Percentiles rank a stretch among this genome's conserved stretches.
Conservation (phyloP, 2,888 invertebrate genomes). For the Drosophila affinis region DNA sequence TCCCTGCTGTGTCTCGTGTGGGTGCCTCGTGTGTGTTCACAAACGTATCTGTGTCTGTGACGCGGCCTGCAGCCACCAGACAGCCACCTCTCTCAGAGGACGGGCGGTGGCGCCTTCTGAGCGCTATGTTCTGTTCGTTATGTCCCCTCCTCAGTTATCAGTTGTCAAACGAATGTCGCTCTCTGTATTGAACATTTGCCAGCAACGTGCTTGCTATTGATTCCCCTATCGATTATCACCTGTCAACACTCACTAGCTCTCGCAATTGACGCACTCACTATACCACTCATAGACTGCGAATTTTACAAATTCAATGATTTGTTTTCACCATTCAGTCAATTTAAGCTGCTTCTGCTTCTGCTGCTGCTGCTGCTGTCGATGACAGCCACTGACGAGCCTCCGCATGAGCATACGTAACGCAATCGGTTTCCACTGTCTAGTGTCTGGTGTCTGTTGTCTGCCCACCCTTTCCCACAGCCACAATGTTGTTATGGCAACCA, state of each 20-base stretch:
- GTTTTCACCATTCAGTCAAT: background rate
- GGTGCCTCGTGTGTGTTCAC: background rate
- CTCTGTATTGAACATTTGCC: conserved; percentile 36
- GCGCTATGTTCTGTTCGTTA: background rate
- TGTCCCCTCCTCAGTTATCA: conserved; percentile 20
- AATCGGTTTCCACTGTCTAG: background rate
- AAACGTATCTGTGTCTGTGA: background rate
- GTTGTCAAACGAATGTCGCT: conserved; percentile 5
- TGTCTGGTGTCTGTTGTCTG: background rate
- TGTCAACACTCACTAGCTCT: background rate
- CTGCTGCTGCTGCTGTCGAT: background rate
- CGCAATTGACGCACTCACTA: background rate
- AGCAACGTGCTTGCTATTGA: conserved; percentile 57
- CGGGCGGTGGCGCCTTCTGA: background rate
- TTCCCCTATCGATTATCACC: conserved; percentile 55
- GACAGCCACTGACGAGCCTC: background rate
- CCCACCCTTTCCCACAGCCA: background rate
- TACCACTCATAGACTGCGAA: background rate
- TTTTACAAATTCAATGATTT: background rate
- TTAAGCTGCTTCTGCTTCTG: background rate
- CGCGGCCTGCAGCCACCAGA: background rate
- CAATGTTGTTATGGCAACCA: background rate
- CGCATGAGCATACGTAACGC: background rate
- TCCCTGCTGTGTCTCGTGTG: background rate
- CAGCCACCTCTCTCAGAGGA: background rate